These are phyloP conservation scores for Rhagonycha lutea DNA, from an alignment of 2,888 invertebrate species.

Conservation along the genomic window DNA sequence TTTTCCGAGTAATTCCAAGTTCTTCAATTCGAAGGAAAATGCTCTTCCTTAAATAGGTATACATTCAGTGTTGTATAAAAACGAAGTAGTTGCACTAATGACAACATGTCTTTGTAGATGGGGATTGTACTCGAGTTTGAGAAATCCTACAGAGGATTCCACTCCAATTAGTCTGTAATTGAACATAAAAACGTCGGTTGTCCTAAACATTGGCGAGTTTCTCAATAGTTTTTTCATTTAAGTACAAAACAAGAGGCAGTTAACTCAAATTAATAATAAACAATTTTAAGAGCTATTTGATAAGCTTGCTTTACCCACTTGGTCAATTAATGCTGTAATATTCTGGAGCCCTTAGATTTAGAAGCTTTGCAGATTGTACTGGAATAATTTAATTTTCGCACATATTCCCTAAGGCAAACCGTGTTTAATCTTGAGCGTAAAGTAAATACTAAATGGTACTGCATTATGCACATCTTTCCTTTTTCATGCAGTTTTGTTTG, in stretches of 20 bases:
- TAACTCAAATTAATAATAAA: neutral
- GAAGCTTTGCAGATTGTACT: neutral
- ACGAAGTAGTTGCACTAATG: neutral
- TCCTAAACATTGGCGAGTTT: neutral
- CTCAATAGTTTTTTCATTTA: neutral
- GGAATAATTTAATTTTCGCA: neutral
- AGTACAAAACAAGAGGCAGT: neutral
- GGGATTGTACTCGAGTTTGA: slow-evolving; percentile 12
- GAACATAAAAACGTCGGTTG: slow-evolving; percentile 11
- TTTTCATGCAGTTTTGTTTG: neutral
- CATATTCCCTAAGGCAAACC: neutral
- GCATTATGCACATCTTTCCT: neutral
- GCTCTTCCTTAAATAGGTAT: neutral
- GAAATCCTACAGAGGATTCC: slow-evolving; percentile 14
- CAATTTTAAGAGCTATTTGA: neutral
- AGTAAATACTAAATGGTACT: neutral
- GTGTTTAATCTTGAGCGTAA: neutral
- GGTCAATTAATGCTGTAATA: neutral
- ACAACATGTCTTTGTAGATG: slow-evolving; percentile 17
- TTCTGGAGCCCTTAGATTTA: neutral
- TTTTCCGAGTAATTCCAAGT: neutral
- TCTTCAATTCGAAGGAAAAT: neutral
- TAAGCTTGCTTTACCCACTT: neutral
- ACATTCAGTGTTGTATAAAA: slow-evolving; percentile 7
- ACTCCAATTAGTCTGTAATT: slow-evolving; percentile 25